phyloP scores from a whole-genome alignment of 2,888 invertebrate species.

The Eilema sororculum region DNA sequence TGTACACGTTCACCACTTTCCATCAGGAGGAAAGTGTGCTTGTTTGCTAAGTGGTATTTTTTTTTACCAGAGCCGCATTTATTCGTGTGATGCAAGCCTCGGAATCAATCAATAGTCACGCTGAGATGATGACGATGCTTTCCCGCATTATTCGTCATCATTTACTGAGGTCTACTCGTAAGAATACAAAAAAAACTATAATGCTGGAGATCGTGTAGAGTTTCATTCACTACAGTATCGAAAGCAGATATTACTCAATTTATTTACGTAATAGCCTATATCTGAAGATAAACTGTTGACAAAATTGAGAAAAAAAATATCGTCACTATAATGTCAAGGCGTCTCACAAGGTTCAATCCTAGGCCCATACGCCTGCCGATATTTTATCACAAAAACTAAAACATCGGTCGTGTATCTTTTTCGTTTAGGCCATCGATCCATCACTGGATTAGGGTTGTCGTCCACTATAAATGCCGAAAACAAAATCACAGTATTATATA shows the following conservation, averaged over 20 bases:
- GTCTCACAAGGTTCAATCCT: conserved; percentile 8
- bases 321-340: not conserved
- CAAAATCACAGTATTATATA: not conserved
- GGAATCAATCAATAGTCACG: too few relatives aligned
- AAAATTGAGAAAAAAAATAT: not conserved
- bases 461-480: not conserved
- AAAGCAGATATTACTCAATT: not conserved
- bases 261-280: not conserved
- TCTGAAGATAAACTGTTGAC: not conserved
- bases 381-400: not conserved
- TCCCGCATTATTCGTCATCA: too few relatives aligned
- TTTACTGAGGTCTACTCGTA: not conserved
- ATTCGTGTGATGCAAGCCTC: too few relatives aligned
- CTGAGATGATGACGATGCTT: too few relatives aligned
- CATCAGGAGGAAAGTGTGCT: too few relatives aligned
- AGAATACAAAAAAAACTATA: not conserved
- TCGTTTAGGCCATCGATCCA: conserved; percentile 5
- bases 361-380: not conserved
- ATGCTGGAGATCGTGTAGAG: not conserved
- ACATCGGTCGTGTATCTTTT: conserved; percentile 7
- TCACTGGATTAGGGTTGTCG: conserved; percentile 1
- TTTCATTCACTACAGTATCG: not conserved
- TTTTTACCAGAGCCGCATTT: too few relatives aligned
- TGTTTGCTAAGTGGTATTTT: too few relatives aligned
- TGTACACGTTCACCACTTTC: too few relatives aligned